These are phyloP conservation scores for Zaprionus taronus DNA, from an alignment of 1,140 invertebrate genomes.

Conservation along the genomic window DNA sequence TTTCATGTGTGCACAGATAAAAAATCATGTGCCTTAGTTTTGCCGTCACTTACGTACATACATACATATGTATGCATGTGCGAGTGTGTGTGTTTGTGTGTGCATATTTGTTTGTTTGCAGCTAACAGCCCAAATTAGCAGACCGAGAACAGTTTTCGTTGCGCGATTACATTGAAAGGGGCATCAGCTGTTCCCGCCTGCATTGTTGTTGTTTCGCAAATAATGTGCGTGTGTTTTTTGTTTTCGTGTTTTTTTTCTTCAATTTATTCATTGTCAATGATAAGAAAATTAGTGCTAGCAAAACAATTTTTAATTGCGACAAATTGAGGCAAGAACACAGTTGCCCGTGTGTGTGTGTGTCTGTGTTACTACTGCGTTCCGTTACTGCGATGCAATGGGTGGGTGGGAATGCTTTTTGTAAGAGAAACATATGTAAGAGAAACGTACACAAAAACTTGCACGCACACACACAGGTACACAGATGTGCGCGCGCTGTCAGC, in stretches of 20 bases:
- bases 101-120: conserved; percentile 20
- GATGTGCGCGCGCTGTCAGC: conserved; percentile 50
- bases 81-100: neutral
- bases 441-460: conserved; percentile 18
- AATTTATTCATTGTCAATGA: conserved; percentile 13
- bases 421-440: conserved; percentile 13
- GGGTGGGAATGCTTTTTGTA: neutral
- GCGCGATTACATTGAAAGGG: conserved; percentile 15
- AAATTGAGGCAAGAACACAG: conserved; percentile 20
- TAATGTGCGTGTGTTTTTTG: conserved; percentile 17
- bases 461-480: neutral
- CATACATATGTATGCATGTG: neutral
- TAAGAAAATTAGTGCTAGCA: conserved; percentile 28
- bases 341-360: neutral
- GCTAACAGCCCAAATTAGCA: conserved; percentile 34
- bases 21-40: conserved; percentile 67
- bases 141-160: conserved; percentile 26
- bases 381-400: neutral
- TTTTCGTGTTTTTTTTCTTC: conserved; percentile 12
- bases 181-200: conserved; percentile 35
- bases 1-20: conserved; percentile 66
- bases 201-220: conserved; percentile 2
- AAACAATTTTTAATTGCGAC: conserved; percentile 33
- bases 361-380: neutral
- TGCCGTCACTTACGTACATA: conserved; percentile 27